phyloP scores from a whole-genome alignment of 2,113 vertebrate genomes.

The Syngnathus typhle region DNA sequence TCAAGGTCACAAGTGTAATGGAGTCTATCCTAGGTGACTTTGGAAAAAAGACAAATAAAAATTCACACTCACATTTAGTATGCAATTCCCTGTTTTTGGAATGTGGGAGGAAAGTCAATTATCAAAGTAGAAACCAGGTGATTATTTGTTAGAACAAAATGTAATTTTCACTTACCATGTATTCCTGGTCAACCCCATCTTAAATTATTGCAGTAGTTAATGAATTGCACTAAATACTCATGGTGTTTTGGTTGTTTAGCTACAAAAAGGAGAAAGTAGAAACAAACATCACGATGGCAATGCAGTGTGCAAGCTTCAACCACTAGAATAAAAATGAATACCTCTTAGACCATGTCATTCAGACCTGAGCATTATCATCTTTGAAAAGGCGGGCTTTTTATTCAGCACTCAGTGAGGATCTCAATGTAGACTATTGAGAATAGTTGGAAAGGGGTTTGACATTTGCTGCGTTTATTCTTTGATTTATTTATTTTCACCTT shows the following conservation, averaged over 20 bases:
- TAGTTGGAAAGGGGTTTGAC: neutral
- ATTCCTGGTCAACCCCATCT: too few species aligned
- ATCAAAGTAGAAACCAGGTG: too few species aligned
- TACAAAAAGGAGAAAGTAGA: neutral
- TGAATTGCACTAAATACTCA: neutral
- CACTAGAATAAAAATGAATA: neutral
- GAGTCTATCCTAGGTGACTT: too few species aligned
- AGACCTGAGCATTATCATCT: neutral
- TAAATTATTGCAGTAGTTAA: neutral
- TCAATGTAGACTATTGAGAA: neutral
- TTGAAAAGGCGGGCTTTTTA: neutral
- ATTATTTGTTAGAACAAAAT: too few species aligned
- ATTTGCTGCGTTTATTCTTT: neutral
- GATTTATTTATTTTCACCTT: neutral
- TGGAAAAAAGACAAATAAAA: too few species aligned
- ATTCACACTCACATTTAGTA: too few species aligned
- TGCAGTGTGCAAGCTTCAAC: neutral
- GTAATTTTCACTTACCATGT: too few species aligned
- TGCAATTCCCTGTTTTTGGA: too few species aligned
- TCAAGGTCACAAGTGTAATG: too few species aligned
- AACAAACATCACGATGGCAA: neutral
- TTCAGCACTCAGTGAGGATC: neutral
- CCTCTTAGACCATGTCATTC: neutral
- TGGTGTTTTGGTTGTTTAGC: neutral
- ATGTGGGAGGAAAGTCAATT: too few species aligned